Base-by-base conservation (phyloP, 2,888 invertebrate genomes). In the Darwinula stevensoni region DNA sequence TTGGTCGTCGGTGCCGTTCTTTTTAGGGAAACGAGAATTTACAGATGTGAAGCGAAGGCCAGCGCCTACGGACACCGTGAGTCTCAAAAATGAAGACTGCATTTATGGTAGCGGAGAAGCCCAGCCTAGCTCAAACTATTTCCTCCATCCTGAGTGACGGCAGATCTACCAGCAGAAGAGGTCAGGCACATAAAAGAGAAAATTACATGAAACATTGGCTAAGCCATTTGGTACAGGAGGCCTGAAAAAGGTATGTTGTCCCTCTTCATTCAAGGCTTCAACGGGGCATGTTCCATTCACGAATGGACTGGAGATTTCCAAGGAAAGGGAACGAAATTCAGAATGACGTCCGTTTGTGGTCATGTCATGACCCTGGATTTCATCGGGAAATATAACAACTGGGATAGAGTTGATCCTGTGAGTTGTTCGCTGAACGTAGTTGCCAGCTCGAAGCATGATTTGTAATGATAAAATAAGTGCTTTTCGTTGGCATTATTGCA, bases 71-170 rank as follows among this genome's bases (percentile, higher is more conserved):
- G n/a, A n/a, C n/a, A n/a, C n/a, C n/a, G 22, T 22, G 22, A 22
- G 6, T 22, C n/a, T 22, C n/a, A n/a, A n/a, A 22, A 29, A 46
- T 46, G 46, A 44, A 69, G 53, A 64, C 62, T 27, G 76, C 73
- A 33, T 62, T 97, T 40, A 94, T 97, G 94, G 88, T 97, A 46
- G 91, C 94, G 42, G 94, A 94, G 53, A 97, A 99, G 66, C 97
- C 97, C 17, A 91, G 91, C 36, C 52, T 99, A 51, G 94, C 97
- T 13, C 74, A 75, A 47, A 80, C 88, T 29, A 60, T 99, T 17
- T 84, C 94, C 2, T 70, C 65, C 44, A 84, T 97, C 46, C 60
- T 99, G 36, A 88, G 88, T 40, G 74, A 80, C 53, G 74, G 75
- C 35, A 68, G 69, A 47, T 63, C 65, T 46, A 59, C 55, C 15